Conservation (phyloP, 92 coral and sea anemone species). For the Scolanthus callimorphus region DNA sequence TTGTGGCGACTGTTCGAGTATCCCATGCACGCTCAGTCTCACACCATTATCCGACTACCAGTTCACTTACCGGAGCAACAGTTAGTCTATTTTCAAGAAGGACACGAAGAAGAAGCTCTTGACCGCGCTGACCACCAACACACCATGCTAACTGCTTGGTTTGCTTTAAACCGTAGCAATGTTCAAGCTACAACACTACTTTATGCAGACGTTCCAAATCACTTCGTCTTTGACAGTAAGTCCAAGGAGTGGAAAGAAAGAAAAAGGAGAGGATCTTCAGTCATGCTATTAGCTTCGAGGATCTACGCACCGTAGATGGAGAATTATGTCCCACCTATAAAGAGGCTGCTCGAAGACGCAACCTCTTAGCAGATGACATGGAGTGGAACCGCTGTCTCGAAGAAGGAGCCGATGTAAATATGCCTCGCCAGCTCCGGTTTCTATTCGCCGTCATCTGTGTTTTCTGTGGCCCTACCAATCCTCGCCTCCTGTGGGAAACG, state of each 20-base stretch:
- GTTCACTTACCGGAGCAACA: background rate
- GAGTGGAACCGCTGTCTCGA: background rate
- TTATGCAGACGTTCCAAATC: background rate
- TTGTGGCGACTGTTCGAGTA: constrained; percentile 6
- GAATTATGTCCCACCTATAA: background rate
- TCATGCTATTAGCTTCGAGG: constrained; percentile 6
- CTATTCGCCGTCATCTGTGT: constrained; percentile 4
- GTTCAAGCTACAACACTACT: constrained; percentile 2
- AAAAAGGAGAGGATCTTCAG: too few species aligned
- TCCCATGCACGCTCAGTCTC: background rate
- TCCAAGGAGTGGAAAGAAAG: background rate
- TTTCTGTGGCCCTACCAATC: constrained; percentile 7
- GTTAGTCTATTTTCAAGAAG: background rate
- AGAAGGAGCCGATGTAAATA: background rate
- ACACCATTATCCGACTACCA: too few species aligned
- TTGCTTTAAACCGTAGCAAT: background rate
- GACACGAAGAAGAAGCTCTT: background rate
- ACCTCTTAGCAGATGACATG: constrained; percentile 3
- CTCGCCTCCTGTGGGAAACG: constrained; percentile 1
- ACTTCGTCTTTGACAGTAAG: background rate
- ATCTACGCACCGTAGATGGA: constrained; percentile 7
- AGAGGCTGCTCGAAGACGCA: constrained; percentile 4
- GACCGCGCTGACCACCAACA: background rate
- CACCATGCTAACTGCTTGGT: constrained; percentile 2
- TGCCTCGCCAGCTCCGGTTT: constrained; percentile 2